Base-by-base conservation (phyloP, 92 coral and sea anemone species). In the Desmophyllum pertusum region DNA sequence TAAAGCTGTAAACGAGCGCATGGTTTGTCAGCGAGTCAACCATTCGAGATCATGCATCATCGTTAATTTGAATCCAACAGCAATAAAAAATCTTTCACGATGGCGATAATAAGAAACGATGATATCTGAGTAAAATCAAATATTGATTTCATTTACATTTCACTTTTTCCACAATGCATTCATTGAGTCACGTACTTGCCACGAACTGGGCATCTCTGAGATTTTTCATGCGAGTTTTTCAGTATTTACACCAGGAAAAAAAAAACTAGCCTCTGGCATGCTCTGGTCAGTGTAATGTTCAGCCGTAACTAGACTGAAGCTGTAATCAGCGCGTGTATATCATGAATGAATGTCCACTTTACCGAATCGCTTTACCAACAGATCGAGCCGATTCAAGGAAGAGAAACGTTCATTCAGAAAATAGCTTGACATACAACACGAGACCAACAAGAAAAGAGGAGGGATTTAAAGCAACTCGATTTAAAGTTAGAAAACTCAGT, bases 171-270 rank as follows among this genome's bases (percentile, higher is more conserved):
- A 50, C 46, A n/a, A 14, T 33, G 45, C 73, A 31, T 79, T 37
- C 68, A 69, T 38, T 11, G 3, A n/a, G 76, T 80, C 84, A 80
- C 84, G 76, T 21, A 48, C 42, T 8, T 33, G 23, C 21, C 18
- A 31, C 17, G 40, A 25, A 33, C 67, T 33, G 25, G 50, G 6
- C 41, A 42, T 38, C 33, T 21, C 15, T 38, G 6, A 23, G 37
- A 2, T 35, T 62, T n/a, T 25, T 62, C 14, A 62, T 62, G 67
- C 67, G 6, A 23, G 6, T 5, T 67, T 35, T 67, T 36, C 18
- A n/a, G n/a, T 27, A 10, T 25, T 10, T 25, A 59, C 65, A 27
- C 35, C 65, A 59, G 33, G 11, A 59, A 59, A 25, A 15, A 59
- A 59, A 59, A n/a, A n/a, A n/a, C n/a, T n/a, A n/a, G n/a, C n/a